Conservation (phyloP, 2,113 vertebrate species). For the Podarcis raffonei region DNA sequence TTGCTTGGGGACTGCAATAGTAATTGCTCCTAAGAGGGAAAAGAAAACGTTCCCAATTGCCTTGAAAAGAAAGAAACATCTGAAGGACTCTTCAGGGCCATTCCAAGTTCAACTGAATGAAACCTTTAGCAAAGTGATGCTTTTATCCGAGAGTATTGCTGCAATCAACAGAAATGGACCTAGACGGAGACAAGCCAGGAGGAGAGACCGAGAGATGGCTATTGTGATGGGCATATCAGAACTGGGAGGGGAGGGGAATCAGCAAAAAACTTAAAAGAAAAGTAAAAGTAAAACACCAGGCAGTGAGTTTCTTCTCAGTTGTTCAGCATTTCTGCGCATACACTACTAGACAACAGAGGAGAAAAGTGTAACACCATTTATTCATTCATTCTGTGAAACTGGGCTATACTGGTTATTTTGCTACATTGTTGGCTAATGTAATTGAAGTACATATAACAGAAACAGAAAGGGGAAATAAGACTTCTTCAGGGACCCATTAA, state of each 20-base stretch:
- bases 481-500: constrained; percentile 84
- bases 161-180: constrained; percentile 66
- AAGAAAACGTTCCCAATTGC: constrained; percentile 62
- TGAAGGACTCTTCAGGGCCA: constrained; percentile 62
- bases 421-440: constrained; percentile 77
- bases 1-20: constrained; percentile 50
- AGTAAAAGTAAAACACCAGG: constrained; percentile 4
- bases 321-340: not conserved
- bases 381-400: constrained; percentile 48
- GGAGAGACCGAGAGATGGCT: constrained; percentile 36
- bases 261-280: not conserved
- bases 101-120: constrained; percentile 51
- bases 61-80: constrained; percentile 61
- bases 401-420: constrained; percentile 64
- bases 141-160: constrained; percentile 58
- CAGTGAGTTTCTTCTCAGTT: not conserved
- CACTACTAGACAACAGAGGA: not conserved
- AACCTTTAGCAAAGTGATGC: constrained; percentile 53
- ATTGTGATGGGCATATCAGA: constrained; percentile 45
- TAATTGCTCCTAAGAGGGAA: constrained; percentile 67
- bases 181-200: constrained; percentile 46
- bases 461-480: constrained; percentile 72
- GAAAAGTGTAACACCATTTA: constrained; percentile 28
- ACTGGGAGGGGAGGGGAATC: not conserved
- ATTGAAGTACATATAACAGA: constrained; percentile 77